Percentiles rank a stretch among this genome's conserved stretches.
Conservation (phyloP, 92 coral and sea anemone genomes). For the Porites rus region DNA sequence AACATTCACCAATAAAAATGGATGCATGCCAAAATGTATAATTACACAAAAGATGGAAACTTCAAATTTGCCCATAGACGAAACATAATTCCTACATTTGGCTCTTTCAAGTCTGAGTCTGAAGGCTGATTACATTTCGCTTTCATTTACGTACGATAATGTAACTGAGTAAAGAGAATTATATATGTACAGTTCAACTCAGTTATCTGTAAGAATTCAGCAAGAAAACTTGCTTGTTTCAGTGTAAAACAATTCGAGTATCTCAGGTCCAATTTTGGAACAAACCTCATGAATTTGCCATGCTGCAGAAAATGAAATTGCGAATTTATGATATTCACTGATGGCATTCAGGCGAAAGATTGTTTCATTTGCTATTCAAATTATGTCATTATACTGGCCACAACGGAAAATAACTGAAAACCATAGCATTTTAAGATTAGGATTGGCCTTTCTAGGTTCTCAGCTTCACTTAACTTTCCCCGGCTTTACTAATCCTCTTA, state of each 20-base stretch:
- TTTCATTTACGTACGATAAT: too few relatives aligned
- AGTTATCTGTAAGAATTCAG: too few relatives aligned
- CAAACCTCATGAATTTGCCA: not conserved
- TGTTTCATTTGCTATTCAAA: conserved; percentile 14
- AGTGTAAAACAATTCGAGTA: too few relatives aligned
- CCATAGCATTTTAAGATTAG: not conserved
- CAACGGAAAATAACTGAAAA: not conserved
- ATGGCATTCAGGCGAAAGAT: not conserved
- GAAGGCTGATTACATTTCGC: too few relatives aligned
- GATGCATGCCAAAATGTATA: not conserved
- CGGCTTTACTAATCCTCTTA: too few relatives aligned
- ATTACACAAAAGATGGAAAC: not conserved
- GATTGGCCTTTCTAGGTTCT: not conserved
- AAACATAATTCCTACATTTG: too few relatives aligned
- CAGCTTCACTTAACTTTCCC: not conserved
- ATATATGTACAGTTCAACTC: too few relatives aligned
- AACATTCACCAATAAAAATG: not conserved
- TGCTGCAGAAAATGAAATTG: not conserved
- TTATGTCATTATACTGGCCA: not conserved
- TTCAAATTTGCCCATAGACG: too few relatives aligned
- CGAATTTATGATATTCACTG: not conserved
- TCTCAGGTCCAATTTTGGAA: too few relatives aligned
- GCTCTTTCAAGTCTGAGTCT: too few relatives aligned
- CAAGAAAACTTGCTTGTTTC: too few relatives aligned
- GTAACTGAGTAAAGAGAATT: too few relatives aligned